A percentile compares a stretch with the other conserved stretches of the same genome.
Conservation (phyloP, 2,113 vertebrate genomes). For the Scortum barcoo region DNA sequence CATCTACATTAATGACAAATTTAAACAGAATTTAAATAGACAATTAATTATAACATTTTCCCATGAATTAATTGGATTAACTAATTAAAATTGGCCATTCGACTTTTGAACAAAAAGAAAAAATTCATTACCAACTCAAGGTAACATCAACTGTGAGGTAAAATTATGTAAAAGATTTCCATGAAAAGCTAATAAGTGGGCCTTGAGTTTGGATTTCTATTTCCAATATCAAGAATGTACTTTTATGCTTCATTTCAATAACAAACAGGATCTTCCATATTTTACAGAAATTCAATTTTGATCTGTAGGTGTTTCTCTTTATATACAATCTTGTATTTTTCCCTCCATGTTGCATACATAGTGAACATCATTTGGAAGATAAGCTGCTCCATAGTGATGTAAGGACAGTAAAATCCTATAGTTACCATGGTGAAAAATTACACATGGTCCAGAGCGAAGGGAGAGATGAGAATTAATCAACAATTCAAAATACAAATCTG, state of each 20-base stretch:
- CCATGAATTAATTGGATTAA: no score
- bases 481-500: conserved; percentile 1
- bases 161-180: no score
- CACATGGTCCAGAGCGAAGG: neutral
- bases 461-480: neutral
- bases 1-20: neutral
- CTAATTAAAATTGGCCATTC: no score
- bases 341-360: neutral
- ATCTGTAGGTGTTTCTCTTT: no score
- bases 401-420: neutral
- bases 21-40: neutral
- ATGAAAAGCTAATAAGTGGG: no score
- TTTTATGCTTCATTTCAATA: no score
- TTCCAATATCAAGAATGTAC: neutral
- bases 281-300: no score
- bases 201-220: neutral
- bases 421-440: conserved; percentile 1
- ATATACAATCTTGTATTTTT: neutral
- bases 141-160: no score
- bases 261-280: no score
- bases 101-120: no score
- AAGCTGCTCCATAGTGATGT: neutral
- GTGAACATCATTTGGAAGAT: neutral
- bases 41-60: no score
- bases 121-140: no score